phyloP scores from a whole-genome alignment of 2,888 invertebrate genomes.

The Mimachlamys varia region DNA sequence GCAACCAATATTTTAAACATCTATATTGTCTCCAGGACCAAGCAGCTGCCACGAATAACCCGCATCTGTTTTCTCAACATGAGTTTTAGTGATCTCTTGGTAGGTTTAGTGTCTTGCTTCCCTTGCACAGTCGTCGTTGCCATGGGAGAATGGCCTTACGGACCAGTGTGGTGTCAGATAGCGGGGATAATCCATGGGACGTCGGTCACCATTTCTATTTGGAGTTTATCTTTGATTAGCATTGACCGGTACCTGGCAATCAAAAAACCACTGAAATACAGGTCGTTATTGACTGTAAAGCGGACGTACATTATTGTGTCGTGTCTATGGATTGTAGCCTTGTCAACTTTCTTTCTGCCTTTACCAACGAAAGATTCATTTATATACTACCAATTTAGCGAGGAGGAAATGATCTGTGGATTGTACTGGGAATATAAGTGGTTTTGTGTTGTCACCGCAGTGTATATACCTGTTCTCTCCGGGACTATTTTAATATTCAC shows the following conservation, averaged over 20 bases:
- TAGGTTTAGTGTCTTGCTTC: constrained; percentile 61
- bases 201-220: constrained; percentile 64
- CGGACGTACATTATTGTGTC: constrained; percentile 48
- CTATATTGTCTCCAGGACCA: constrained; percentile 53
- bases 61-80: constrained; percentile 62
- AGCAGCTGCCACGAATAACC: constrained; percentile 60
- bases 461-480: constrained; percentile 60
- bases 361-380: constrained; percentile 52
- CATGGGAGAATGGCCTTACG: constrained; percentile 61
- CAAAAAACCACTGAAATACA: constrained; percentile 58
- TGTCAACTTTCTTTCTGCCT: constrained; percentile 57
- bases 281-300: constrained; percentile 46
- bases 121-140: constrained; percentile 58
- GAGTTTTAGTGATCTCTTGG: constrained; percentile 59
- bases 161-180: constrained; percentile 63
- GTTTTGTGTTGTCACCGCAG: constrained; percentile 56
- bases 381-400: constrained; percentile 53
- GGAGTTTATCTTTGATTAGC: constrained; percentile 62
- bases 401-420: constrained; percentile 56
- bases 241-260: constrained; percentile 65
- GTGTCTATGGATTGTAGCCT: constrained; percentile 52
- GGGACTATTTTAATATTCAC: constrained; percentile 56
- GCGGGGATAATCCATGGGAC: constrained; percentile 62
- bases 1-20: constrained; percentile 54
- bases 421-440: constrained; percentile 58